Evolutionary conservation across 2,113 vertebrate species (phyloP).

Genomic region (Gulo gulo): DNA sequence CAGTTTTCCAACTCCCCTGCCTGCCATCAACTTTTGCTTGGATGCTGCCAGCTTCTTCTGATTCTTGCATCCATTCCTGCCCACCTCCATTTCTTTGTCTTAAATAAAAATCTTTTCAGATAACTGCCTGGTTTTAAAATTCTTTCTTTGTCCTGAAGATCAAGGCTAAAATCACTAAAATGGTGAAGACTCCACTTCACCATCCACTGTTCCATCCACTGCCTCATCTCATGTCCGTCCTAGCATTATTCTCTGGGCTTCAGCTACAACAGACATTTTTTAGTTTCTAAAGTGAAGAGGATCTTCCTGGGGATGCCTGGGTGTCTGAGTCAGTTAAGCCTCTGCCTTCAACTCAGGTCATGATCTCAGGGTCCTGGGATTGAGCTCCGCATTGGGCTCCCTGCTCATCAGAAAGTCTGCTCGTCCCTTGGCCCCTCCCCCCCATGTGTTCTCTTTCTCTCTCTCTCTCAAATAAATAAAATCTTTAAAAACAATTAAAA

Average conservation of each 20-base stretch:
- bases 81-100: not conserved
- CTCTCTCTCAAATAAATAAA: not conserved
- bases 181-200: not conserved
- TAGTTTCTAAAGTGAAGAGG: not conserved
- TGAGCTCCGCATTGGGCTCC: fast-evolving
- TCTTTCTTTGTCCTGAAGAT: not conserved
- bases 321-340: not conserved
- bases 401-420: not conserved
- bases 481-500: not conserved
- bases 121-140: not conserved
- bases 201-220: not conserved
- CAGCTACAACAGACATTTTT: not conserved
- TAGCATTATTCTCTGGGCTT: not conserved
- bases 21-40: not conserved
- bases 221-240: not conserved
- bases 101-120: not conserved
- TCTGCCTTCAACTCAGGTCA: not conserved
- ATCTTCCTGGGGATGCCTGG: not conserved
- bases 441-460: not conserved
- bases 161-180: not conserved
- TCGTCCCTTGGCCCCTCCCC: not conserved
- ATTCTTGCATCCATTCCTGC: not conserved
- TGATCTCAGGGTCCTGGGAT: not conserved
- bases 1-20: not conserved
- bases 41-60: not conserved